Percentiles rank a stretch among this genome's conserved stretches.
phyloP scores from a whole-genome alignment of 2,797 vertebrate genomes.

The Cynopterus sphinx region DNA sequence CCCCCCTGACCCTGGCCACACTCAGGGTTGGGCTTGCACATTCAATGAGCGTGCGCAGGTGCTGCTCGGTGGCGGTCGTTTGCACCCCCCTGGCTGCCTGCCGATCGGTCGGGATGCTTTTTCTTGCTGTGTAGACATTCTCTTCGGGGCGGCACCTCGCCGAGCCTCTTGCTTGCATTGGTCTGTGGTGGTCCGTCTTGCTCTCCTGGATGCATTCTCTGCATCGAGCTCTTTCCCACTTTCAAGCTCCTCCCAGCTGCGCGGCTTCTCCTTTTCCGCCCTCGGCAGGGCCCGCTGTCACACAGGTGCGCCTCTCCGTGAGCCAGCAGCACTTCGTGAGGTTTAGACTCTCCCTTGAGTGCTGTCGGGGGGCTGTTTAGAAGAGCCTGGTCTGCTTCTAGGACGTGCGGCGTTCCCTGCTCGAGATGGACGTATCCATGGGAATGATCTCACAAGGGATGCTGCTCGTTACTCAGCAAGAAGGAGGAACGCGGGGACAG shows the following conservation, averaged over 20 bases:
- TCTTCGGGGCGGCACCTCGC: not conserved
- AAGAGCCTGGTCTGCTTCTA: not conserved
- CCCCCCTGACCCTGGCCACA: fast-evolving
- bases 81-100: not conserved
- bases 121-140: not conserved
- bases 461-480: not conserved
- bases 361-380: not conserved
- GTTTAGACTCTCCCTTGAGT: not conserved
- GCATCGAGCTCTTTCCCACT: not conserved
- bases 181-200: not conserved
- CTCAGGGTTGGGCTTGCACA: not conserved
- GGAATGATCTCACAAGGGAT: not conserved
- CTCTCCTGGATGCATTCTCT: no score
- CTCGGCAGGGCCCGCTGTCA: not conserved
- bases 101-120: not conserved
- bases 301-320: not conserved
- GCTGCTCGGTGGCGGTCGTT: not conserved
- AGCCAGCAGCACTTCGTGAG: not conserved
- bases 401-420: not conserved
- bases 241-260: not conserved
- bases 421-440: not conserved
- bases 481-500: not conserved
- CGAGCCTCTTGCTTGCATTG: not conserved
- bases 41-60: fast-evolving
- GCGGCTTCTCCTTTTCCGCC: not conserved